phyloP scores from a whole-genome alignment of 2,113 vertebrate species.

The Anolis sagrei region DNA sequence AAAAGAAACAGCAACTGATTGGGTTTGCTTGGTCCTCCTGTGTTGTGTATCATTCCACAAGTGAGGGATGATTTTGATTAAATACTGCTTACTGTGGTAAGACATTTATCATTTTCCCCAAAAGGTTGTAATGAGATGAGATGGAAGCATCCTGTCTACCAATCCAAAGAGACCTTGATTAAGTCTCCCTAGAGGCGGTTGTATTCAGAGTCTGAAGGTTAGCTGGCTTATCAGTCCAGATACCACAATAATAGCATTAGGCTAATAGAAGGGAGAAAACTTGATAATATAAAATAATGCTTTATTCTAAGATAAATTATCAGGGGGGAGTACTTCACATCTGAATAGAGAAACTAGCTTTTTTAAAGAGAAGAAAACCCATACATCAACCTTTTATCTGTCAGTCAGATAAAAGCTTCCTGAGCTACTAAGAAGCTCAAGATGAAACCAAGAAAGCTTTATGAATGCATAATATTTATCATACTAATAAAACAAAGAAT shows the following conservation, averaged over 20 bases:
- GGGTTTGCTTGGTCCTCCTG: background rate
- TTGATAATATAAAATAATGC: slow-evolving; percentile 10
- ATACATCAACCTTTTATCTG: slow-evolving; percentile 27
- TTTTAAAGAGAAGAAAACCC: background rate
- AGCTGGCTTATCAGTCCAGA: slow-evolving; percentile 8
- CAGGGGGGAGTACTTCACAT: slow-evolving; percentile 20
- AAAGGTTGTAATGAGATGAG: background rate
- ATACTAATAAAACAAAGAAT: slow-evolving; percentile 6
- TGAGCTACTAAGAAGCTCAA: background rate
- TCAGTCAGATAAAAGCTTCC: background rate
- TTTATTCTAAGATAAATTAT: slow-evolving; percentile 24
- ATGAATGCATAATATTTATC: background rate
- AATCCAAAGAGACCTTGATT: slow-evolving; percentile 8
- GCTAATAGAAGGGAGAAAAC: slow-evolving; percentile 20
- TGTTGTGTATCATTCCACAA: slow-evolving; percentile 17
- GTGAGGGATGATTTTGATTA: slow-evolving; percentile 50
- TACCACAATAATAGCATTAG: background rate
- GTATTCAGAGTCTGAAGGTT: slow-evolving; percentile 23
- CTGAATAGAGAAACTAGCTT: background rate
- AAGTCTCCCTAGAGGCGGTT: background rate
- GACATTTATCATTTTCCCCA: slow-evolving; percentile 40
- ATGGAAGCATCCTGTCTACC: background rate
- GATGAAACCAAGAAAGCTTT: slow-evolving; percentile 19
- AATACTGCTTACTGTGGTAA: slow-evolving; percentile 4
- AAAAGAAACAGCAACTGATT: background rate